Conservation (phyloP, 2,888 invertebrate species). For the Chloroclystis v-ata region DNA sequence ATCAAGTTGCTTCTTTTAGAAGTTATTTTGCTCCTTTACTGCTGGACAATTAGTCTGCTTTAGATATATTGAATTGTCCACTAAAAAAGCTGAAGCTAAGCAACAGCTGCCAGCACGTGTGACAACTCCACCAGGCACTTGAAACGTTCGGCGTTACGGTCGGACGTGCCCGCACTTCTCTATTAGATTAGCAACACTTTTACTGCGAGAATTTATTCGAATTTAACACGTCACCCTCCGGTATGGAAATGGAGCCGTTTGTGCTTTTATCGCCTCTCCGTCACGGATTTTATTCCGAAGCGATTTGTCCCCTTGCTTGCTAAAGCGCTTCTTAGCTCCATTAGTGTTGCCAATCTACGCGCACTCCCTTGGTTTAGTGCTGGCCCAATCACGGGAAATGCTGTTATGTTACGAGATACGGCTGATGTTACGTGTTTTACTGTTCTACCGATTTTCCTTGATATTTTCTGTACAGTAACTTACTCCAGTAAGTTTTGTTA, state of each 20-base stretch:
- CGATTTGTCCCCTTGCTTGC: slow-evolving; percentile 11
- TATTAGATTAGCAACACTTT: slow-evolving; percentile 49
- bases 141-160: slow-evolving; percentile 47
- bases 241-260: slow-evolving; percentile 30
- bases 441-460: too few species aligned
- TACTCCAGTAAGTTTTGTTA: too few species aligned
- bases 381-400: too few species aligned
- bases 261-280: slow-evolving; percentile 19
- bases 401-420: too few species aligned
- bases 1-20: too few species aligned
- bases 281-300: slow-evolving; percentile 11
- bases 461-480: too few species aligned
- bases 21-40: too few species aligned
- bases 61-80: too few species aligned
- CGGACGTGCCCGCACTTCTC: slow-evolving; percentile 60
- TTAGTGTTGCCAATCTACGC: too few species aligned
- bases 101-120: slow-evolving; percentile 5
- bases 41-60: too few species aligned
- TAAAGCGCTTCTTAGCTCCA: background rate
- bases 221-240: slow-evolving; percentile 41
- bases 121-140: slow-evolving; percentile 24
- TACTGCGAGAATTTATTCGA: slow-evolving; percentile 46
- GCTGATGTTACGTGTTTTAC: too few species aligned
- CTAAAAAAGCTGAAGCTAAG: background rate
- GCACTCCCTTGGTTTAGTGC: too few species aligned